Evolutionary conservation across 2,888 invertebrate genomes (phyloP).

Genomic region (Leptinotarsa juncta): DNA sequence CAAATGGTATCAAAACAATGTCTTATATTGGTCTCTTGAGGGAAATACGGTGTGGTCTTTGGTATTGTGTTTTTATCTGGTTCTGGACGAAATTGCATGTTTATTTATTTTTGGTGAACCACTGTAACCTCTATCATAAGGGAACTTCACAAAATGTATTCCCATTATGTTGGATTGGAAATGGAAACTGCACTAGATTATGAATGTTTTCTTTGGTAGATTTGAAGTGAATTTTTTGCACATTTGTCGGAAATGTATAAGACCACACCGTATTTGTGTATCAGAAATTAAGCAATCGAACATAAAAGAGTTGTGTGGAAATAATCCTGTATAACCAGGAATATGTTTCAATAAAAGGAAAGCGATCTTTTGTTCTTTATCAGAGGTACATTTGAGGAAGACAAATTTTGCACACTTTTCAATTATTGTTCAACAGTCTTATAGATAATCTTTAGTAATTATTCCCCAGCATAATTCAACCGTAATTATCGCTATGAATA

Average conservation of each 20-base stretch:
- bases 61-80: background rate
- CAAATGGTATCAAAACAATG: background rate
- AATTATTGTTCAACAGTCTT: background rate
- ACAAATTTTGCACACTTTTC: background rate
- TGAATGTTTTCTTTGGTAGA: background rate
- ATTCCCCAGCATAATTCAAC: background rate
- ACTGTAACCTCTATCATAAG: no score
- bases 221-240: background rate
- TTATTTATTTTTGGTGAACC: background rate
- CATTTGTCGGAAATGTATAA: background rate
- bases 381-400: no score
- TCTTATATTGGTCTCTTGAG: background rate
- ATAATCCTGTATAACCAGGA: no score
- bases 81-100: background rate
- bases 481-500: background rate
- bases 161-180: background rate
- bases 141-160: no score
- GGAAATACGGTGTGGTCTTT: background rate
- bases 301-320: background rate
- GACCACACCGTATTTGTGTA: background rate
- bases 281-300: background rate
- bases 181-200: background rate
- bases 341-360: no score
- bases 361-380: no score
- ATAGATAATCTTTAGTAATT: background rate